Conservation (phyloP, 2,113 vertebrate species). For the Hippotragus niger region DNA sequence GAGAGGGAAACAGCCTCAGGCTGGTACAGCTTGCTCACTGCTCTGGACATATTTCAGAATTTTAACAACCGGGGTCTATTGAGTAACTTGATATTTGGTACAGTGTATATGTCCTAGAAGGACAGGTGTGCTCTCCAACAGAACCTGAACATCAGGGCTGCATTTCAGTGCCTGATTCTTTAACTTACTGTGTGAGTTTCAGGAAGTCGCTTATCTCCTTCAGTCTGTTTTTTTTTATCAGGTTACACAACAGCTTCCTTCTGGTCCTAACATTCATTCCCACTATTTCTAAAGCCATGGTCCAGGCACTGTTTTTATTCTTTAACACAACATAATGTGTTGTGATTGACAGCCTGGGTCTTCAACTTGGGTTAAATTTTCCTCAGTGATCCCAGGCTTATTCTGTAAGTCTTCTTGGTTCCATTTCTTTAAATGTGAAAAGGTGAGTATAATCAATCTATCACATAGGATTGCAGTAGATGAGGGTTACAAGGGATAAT, state of each 20-base stretch:
- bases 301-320: background rate
- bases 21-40: background rate
- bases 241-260: background rate
- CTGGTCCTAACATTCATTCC: background rate
- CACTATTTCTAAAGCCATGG: background rate
- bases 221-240: background rate
- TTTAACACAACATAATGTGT: background rate
- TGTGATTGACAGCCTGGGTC: background rate
- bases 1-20: background rate
- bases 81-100: background rate
- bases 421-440: background rate
- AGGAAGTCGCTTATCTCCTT: background rate
- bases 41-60: background rate
- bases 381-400: background rate
- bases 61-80: background rate
- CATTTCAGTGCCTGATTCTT: background rate
- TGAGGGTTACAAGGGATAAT: background rate
- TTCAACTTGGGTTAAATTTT: background rate
- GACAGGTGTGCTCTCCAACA: background rate
- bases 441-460: background rate
- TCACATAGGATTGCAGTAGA: background rate
- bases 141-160: background rate
- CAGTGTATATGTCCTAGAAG: fast-evolving
- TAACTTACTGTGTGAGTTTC: background rate
- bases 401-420: background rate